Conservation (phyloP, 2,888 invertebrate genomes). For the Xylota sylvarum region DNA sequence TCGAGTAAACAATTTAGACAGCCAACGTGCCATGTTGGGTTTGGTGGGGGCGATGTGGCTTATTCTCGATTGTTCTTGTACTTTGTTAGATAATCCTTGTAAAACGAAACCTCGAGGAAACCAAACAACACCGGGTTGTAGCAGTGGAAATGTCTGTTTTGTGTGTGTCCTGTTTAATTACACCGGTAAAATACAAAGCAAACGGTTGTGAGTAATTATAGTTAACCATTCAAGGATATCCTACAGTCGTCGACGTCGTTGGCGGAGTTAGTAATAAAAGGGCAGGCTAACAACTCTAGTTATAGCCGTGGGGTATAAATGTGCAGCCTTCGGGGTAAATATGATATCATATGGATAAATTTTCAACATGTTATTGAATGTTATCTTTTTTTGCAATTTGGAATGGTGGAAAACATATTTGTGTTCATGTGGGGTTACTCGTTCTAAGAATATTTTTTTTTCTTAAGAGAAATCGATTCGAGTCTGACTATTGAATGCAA, state of each 20-base stretch:
- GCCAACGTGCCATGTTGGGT: neutral
- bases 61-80: neutral
- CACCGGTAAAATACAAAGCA: constrained; percentile 3
- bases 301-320: neutral
- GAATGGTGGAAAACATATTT: constrained; percentile 2
- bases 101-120: constrained; percentile 51
- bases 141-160: neutral
- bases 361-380: neutral
- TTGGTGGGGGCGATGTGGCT: neutral
- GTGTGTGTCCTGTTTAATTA: constrained; percentile 28
- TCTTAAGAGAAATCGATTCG: neutral
- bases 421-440: neutral
- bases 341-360: neutral
- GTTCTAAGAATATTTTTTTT: neutral
- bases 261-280: neutral
- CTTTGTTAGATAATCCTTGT: constrained; percentile 33
- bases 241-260: too few relatives aligned
- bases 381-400: neutral
- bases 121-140: constrained; percentile 27
- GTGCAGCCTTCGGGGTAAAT: neutral
- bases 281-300: neutral
- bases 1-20: neutral
- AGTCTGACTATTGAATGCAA: neutral
- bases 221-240: constrained; percentile 32
- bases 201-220: constrained; percentile 33